Evolutionary conservation across 2,888 invertebrate species (phyloP).

Genomic region (Cordilura impudica): DNA sequence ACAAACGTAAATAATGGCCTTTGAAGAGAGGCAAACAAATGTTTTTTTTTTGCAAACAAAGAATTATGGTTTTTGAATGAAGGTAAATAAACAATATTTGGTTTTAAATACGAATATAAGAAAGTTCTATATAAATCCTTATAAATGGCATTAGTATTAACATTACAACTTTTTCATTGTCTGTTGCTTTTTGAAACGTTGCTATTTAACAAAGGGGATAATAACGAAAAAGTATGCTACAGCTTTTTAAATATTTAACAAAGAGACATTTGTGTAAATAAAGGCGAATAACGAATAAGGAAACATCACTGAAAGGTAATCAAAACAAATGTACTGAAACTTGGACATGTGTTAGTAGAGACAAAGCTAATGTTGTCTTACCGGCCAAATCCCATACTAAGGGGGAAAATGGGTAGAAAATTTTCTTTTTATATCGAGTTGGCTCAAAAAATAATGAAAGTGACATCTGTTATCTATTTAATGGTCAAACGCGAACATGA

Average conservation of each 20-base stretch:
- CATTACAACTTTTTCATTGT: not conserved
- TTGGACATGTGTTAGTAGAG: no score
- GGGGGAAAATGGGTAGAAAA: no score
- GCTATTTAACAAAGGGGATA: not conserved
- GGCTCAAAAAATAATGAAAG: no score
- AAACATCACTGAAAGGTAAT: no score
- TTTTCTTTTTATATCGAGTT: no score
- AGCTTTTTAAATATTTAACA: slow-evolving; percentile 24
- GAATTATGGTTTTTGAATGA: not conserved
- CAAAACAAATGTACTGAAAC: no score
- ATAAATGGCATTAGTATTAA: slow-evolving; percentile 36
- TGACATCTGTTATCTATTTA: no score
- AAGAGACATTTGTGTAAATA: slow-evolving; percentile 22
- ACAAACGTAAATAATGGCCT: slow-evolving; percentile 35
- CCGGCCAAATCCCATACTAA: no score
- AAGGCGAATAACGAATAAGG: slow-evolving; percentile 13
- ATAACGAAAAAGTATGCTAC: slow-evolving; percentile 33
- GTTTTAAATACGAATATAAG: not conserved
- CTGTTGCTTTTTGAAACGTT: not conserved
- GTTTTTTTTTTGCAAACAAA: slow-evolving; percentile 4
- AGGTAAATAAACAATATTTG: not conserved
- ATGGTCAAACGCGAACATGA: no score
- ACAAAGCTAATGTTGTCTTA: no score
- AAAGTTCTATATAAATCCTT: not conserved
- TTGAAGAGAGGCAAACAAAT: not conserved